Evolutionary conservation across 2,113 vertebrate species (phyloP).

Genomic region (Triplophysa dalaica): DNA sequence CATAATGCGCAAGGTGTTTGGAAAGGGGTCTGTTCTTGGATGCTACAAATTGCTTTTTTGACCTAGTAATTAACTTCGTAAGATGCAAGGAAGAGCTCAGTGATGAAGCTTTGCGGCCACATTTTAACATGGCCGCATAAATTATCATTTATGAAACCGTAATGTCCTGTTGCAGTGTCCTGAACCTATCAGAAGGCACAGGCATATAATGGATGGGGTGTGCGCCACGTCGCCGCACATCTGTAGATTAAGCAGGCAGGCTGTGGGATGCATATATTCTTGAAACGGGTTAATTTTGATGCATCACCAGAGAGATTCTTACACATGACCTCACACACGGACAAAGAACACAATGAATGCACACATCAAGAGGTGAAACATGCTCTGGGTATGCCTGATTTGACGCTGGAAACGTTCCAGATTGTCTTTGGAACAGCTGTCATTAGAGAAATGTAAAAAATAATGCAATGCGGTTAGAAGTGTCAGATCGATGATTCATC

Average conservation of each 20-base stretch:
- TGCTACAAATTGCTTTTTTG: constrained; percentile 81
- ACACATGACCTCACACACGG: constrained; percentile 13
- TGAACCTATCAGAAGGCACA: constrained; percentile 58
- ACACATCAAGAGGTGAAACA: constrained; percentile 32
- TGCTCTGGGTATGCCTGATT: constrained; percentile 83
- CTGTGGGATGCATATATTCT: constrained; percentile 9
- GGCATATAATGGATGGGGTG: constrained; percentile 49
- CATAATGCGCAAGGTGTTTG: constrained; percentile 76
- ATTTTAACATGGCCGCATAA: constrained; percentile 73
- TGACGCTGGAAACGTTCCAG: constrained; percentile 88
- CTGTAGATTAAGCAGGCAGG: constrained; percentile 8
- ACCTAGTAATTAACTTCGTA: constrained; percentile 77
- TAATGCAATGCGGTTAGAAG: constrained; percentile 88
- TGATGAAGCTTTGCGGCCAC: constrained; percentile 70
- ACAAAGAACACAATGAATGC: constrained; percentile 15
- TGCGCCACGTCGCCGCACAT: constrained; percentile 51
- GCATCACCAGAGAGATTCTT: constrained; percentile 22
- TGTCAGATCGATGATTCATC: constrained; percentile 88
- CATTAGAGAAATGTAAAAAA: constrained; percentile 85
- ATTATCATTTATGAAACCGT: constrained; percentile 74
- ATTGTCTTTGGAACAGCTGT: constrained; percentile 88
- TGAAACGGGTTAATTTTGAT: constrained; percentile 40
- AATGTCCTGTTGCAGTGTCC: constrained; percentile 69
- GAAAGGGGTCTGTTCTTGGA: constrained; percentile 66
- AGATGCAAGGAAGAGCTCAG: constrained; percentile 68